Percentiles rank a stretch among this genome's conserved stretches.
Conservation (phyloP, 1,140 invertebrate species). For the Eriosoma lanigerum region DNA sequence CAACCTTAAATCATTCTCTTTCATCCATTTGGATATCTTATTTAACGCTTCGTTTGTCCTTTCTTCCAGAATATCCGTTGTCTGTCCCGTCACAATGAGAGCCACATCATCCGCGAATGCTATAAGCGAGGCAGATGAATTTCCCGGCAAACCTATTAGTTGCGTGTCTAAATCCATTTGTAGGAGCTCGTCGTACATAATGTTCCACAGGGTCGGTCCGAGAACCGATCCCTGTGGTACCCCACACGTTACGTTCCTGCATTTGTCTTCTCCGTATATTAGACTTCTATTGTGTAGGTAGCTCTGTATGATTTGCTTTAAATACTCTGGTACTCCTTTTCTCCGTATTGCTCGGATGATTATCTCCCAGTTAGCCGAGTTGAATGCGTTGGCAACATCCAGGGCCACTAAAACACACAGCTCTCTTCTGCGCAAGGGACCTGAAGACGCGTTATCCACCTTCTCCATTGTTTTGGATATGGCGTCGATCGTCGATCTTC, state of each 20-base stretch:
- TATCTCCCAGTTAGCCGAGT: conserved; percentile 19
- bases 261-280: not conserved
- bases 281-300: not conserved
- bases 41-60: not conserved
- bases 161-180: no score
- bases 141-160: not conserved
- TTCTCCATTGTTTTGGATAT: not conserved
- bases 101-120: conserved; percentile 26
- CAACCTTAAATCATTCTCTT: not conserved
- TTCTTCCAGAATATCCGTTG: not conserved
- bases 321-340: not conserved
- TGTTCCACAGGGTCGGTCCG: conserved; percentile 35
- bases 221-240: conserved; percentile 14
- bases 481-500: not conserved
- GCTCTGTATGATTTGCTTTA: not conserved
- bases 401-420: not conserved
- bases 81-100: not conserved
- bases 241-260: not conserved
- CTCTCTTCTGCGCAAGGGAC: not conserved
- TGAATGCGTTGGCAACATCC: conserved; percentile 29
- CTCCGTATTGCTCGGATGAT: not conserved
- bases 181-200: conserved; percentile 23
- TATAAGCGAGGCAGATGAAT: not conserved
- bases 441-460: not conserved
- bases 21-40: not conserved